These are phyloP conservation scores for Hyaena hyaena DNA, from an alignment of 2,113 vertebrate genomes.

Conservation along the genomic window DNA sequence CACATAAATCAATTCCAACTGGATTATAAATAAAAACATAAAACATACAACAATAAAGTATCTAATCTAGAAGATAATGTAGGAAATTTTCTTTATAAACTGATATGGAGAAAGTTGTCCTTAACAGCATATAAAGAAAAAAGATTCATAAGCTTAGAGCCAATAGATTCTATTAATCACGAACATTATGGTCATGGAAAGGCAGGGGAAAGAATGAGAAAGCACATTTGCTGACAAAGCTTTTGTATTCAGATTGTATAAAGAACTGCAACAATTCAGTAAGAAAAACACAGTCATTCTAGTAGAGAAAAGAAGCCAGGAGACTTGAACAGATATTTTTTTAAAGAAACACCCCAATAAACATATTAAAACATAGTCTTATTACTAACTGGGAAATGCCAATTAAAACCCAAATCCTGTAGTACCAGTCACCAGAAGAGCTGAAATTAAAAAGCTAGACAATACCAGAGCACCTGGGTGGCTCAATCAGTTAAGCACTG, in stretches of 20 bases:
- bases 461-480: background rate
- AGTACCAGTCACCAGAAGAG: background rate
- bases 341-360: background rate
- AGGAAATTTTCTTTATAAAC: background rate
- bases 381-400: background rate
- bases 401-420: background rate
- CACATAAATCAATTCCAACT: background rate
- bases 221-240: background rate
- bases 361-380: background rate
- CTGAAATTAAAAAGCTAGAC: background rate
- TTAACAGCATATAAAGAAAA: background rate
- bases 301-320: background rate
- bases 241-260: background rate
- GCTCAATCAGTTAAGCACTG: too few species aligned
- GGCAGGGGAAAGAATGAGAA: background rate
- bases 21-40: background rate
- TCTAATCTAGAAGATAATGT: background rate
- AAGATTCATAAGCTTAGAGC: background rate
- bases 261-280: background rate
- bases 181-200: background rate
- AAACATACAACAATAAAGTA: background rate
- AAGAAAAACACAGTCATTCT: background rate
- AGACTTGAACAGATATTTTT: background rate
- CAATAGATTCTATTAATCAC: background rate
- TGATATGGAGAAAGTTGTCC: background rate